Percentiles rank a stretch among this genome's conserved stretches.
phyloP scores from a whole-genome alignment of 2,888 invertebrate genomes.

The Pardosa pseudoannulata region DNA sequence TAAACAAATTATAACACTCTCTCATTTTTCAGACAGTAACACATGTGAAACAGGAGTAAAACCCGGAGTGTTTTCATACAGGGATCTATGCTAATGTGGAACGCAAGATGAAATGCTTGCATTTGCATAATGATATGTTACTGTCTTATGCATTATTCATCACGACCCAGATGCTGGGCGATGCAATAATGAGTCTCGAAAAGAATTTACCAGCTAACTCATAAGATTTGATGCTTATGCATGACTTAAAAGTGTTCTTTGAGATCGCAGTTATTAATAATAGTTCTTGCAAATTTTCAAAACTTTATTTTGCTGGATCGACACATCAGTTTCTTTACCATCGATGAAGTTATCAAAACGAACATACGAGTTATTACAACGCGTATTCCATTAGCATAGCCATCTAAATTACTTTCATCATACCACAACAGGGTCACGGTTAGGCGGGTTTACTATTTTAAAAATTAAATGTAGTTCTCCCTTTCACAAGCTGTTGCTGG shows the following conservation, averaged over 20 bases:
- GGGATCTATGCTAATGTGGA: constrained; percentile 10
- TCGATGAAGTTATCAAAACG: neutral
- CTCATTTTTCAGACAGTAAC: constrained; percentile 5
- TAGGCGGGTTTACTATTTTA: no score
- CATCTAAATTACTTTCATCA: neutral
- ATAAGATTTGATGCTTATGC: neutral
- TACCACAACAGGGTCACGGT: no score
- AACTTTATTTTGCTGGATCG: neutral
- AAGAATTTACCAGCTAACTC: constrained; percentile 21
- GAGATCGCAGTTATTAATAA: neutral
- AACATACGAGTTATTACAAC: neutral
- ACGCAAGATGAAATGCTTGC: constrained; percentile 13
- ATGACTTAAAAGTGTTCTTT: constrained; percentile 1
- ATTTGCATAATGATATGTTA: constrained; percentile 28
- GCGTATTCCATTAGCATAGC: neutral
- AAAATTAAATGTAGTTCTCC: no score
- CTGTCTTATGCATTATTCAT: constrained; percentile 22
- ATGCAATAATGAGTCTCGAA: constrained; percentile 10
- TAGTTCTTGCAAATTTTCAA: neutral
- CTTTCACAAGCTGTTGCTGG: no score
- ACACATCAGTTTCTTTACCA: neutral
- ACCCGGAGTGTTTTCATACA: neutral
- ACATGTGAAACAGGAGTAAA: constrained; percentile 1
- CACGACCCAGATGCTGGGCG: neutral
- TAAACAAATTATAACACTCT: constrained; percentile 14